Percentiles rank a stretch among this genome's conserved stretches.
Evolutionary conservation across 2,113 vertebrate species (phyloP).

Genomic region (Reinhardtius hippoglossoides): DNA sequence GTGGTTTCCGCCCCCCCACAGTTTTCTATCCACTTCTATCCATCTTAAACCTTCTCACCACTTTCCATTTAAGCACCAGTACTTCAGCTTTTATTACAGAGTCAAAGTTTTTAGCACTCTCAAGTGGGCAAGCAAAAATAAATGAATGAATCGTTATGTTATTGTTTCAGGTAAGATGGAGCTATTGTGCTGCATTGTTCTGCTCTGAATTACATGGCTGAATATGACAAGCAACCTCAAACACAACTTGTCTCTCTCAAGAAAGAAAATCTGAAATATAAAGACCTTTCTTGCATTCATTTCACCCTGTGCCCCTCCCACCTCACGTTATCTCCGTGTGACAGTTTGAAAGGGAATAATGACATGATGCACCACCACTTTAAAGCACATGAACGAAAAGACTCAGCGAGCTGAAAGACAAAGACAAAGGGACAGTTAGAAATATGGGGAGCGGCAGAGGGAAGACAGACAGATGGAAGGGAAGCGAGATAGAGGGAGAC

Average conservation of each 20-base stretch:
- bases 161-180: slow-evolving; percentile 20
- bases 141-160: not conserved
- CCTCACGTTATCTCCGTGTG: slow-evolving; percentile 41
- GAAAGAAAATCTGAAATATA: slow-evolving; percentile 26
- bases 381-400: slow-evolving; percentile 21
- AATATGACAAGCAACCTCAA: slow-evolving; percentile 41
- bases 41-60: no score
- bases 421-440: slow-evolving; percentile 54
- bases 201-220: slow-evolving; percentile 13
- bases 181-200: slow-evolving; percentile 15
- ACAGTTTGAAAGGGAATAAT: slow-evolving; percentile 62
- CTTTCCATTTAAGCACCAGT: no score
- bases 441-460: slow-evolving; percentile 24
- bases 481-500: slow-evolving; percentile 55
- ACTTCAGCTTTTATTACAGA: no score
- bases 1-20: not conserved
- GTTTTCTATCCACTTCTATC: no score
- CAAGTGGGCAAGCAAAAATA: slow-evolving; percentile 10
- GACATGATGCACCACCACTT: slow-evolving; percentile 37
- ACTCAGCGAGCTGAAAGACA: slow-evolving; percentile 37
- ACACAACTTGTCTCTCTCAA: not conserved
- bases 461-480: slow-evolving; percentile 46
- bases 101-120: not conserved
- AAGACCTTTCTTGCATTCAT: slow-evolving; percentile 32
- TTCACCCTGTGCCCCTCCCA: slow-evolving; percentile 19